These are phyloP conservation scores for Nothocercus julius DNA, from an alignment of 2,113 vertebrate species.

Conservation along the genomic window DNA sequence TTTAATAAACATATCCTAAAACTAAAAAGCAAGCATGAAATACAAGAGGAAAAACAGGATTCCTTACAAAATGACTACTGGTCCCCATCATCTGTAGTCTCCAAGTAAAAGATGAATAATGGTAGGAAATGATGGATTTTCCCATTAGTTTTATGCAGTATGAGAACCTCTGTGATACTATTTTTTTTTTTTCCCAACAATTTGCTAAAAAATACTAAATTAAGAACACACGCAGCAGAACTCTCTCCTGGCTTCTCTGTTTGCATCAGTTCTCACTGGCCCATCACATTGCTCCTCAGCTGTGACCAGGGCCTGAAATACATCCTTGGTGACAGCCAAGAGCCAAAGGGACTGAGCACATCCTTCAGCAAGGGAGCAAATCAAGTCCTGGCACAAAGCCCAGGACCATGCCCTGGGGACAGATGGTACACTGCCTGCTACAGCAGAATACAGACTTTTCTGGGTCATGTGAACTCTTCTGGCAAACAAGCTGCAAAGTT, in stretches of 20 bases:
- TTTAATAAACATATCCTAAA: background rate
- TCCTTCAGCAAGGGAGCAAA: background rate
- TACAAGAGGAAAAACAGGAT: background rate
- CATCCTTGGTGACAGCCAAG: background rate
- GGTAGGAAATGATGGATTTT: background rate
- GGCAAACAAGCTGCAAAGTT: background rate
- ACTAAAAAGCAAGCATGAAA: background rate
- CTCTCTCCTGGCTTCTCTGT: background rate
- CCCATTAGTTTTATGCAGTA: background rate
- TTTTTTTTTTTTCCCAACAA: background rate
- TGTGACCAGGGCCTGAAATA: background rate
- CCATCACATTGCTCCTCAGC: background rate
- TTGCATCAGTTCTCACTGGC: background rate
- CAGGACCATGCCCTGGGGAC: rapidly evolving
- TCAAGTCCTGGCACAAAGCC: rapidly evolving
- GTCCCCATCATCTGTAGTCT: background rate
- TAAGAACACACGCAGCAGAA: background rate
- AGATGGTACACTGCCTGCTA: rapidly evolving
- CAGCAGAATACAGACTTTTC: background rate
- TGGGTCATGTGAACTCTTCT: background rate
- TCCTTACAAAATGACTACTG: background rate
- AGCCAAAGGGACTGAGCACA: background rate
- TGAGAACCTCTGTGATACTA: background rate
- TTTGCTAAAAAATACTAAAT: background rate
- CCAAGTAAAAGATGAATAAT: background rate